A percentile compares a stretch with the other conserved stretches of the same genome.
These are phyloP conservation scores for Eidolon helvum DNA, from an alignment of 2,113 vertebrate species.

Conservation along the genomic window DNA sequence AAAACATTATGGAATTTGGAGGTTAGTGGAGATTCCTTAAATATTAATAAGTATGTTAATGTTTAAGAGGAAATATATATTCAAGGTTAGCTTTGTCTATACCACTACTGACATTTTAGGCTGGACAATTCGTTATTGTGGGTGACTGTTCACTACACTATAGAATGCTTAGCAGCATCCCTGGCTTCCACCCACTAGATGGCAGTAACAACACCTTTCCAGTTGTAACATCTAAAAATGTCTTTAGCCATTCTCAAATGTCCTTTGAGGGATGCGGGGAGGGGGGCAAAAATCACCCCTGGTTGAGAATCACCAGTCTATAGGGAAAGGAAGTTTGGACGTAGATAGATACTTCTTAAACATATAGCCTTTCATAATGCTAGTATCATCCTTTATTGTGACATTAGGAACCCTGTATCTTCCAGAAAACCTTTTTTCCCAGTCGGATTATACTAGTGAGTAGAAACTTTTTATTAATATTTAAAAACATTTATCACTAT, in stretches of 20 bases:
- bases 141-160: neutral
- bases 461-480: neutral
- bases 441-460: neutral
- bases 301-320: neutral
- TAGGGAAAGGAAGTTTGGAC: neutral
- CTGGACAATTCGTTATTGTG: neutral
- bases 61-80: neutral
- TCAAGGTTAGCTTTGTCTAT: neutral
- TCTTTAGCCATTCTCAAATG: neutral
- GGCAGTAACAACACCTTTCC: neutral
- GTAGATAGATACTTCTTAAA: neutral
- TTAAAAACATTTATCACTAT: neutral
- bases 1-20: neutral
- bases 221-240: neutral
- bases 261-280: fast-evolving
- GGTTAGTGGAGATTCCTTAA: neutral
- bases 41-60: neutral
- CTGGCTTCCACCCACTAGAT: neutral
- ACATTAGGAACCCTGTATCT: neutral
- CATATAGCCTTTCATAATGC: neutral
- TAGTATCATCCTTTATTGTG: neutral
- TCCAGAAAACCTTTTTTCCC: neutral
- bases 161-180: neutral
- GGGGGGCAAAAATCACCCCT: neutral
- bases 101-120: neutral